A percentile compares a stretch with the other conserved stretches of the same genome.
These are phyloP conservation scores for Peromyscus aztecus DNA, from an alignment of 2,797 vertebrate species.

Conservation along the genomic window DNA sequence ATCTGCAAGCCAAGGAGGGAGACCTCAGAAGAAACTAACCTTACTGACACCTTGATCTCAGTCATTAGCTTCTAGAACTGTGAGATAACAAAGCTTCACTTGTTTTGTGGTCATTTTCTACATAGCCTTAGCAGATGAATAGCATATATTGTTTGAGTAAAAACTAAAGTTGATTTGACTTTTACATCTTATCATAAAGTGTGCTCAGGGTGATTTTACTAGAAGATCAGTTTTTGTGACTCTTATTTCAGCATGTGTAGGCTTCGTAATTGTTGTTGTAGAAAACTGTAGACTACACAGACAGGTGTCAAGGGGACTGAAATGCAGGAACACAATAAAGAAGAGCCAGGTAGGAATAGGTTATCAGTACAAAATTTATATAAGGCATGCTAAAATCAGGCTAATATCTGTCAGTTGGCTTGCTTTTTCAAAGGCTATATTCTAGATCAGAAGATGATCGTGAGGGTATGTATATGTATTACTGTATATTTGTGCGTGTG, in stretches of 20 bases:
- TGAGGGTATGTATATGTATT: neutral
- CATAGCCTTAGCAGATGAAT: conserved; percentile 9
- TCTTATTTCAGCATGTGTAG: conserved; percentile 40
- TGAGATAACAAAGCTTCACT: neutral
- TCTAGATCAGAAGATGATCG: neutral
- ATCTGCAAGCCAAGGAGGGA: conserved; percentile 25
- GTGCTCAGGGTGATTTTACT: conserved; percentile 22
- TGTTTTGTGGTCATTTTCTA: conserved; percentile 2
- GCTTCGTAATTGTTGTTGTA: neutral
- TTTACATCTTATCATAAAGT: conserved; percentile 57
- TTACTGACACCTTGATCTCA: neutral
- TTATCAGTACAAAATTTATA: neutral
- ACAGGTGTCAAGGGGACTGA: neutral
- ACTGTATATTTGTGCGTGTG: neutral
- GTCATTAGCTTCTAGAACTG: conserved; percentile 20
- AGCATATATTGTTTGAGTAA: conserved; percentile 14
- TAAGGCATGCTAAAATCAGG: conserved; percentile 28
- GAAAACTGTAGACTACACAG: neutral
- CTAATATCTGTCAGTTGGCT: neutral
- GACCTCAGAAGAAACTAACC: neutral
- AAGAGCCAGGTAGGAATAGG: neutral
- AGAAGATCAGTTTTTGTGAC: conserved; percentile 33
- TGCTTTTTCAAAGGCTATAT: neutral
- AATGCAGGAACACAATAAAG: neutral
- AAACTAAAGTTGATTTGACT: conserved; percentile 21